These are phyloP conservation scores for Beris morrisii DNA, from an alignment of 2,888 invertebrate species.

Conservation along the genomic window DNA sequence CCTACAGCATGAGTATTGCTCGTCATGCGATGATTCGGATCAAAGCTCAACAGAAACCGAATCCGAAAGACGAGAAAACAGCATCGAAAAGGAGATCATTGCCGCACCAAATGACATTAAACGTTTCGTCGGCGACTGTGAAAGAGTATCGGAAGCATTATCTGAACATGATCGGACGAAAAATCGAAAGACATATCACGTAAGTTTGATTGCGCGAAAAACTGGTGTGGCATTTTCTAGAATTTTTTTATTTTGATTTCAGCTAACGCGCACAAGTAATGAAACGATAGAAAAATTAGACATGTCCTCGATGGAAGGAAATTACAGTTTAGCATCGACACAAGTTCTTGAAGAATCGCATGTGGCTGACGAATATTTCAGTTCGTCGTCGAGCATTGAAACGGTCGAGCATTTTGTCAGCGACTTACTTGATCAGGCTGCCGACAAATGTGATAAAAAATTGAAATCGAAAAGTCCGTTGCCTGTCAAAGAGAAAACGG, in stretches of 20 bases:
- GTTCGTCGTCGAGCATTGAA: conserved; percentile 51
- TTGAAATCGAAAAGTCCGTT: conserved; percentile 40
- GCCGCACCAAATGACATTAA: conserved; percentile 46
- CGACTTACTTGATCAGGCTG: conserved; percentile 62
- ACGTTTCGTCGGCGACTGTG: conserved; percentile 54
- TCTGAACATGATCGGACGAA: conserved; percentile 54
- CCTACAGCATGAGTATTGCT: conserved; percentile 32
- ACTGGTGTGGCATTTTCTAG: neutral
- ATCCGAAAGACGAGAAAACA: conserved; percentile 53
- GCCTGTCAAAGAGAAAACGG: conserved; percentile 39
- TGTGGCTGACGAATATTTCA: conserved; percentile 69
- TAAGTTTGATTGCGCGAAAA: conserved; percentile 41
- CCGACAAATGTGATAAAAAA: conserved; percentile 46
- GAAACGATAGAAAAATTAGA: conserved; percentile 42
- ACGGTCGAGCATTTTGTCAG: conserved; percentile 63
- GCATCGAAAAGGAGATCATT: conserved; percentile 51
- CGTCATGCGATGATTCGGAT: conserved; percentile 51
- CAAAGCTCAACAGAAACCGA: conserved; percentile 53
- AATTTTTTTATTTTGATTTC: neutral
- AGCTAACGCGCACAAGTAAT: conserved; percentile 41
- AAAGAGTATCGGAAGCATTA: conserved; percentile 51
- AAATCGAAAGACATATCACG: conserved; percentile 54
- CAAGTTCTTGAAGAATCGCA: conserved; percentile 61
- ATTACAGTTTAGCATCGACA: conserved; percentile 41
- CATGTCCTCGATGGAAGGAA: conserved; percentile 40